Percentiles rank a stretch among this genome's conserved stretches.
phyloP scores from a whole-genome alignment of 2,888 invertebrate species.

The Hemaris fuciformis region DNA sequence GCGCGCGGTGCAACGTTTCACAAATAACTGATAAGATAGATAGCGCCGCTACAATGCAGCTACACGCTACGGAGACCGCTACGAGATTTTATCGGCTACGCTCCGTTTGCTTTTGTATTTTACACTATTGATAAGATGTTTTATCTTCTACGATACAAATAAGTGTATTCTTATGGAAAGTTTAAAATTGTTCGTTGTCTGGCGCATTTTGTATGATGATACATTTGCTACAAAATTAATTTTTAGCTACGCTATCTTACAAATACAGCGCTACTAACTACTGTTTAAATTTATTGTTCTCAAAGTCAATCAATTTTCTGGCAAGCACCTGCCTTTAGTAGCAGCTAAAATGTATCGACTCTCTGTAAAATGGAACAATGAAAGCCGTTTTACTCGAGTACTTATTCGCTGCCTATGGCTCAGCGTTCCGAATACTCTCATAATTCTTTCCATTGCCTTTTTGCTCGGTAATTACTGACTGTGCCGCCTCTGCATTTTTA shows the following conservation, averaged over 20 bases:
- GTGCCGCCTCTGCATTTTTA: neutral
- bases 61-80: slow-evolving; percentile 4
- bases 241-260: neutral
- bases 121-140: slow-evolving; percentile 3
- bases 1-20: slow-evolving; percentile 3
- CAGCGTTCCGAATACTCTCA: neutral
- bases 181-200: neutral
- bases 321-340: neutral
- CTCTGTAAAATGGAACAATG: neutral
- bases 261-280: neutral
- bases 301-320: neutral
- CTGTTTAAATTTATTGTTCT: neutral
- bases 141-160: neutral
- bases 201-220: neutral
- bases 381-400: neutral
- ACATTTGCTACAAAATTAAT: neutral
- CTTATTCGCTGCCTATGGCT: neutral
- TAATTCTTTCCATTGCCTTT: neutral
- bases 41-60: slow-evolving; percentile 6
- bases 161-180: neutral
- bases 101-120: slow-evolving; percentile 8
- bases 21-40: neutral
- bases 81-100: slow-evolving; percentile 6
- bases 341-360: neutral
- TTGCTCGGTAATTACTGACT: neutral